Base-by-base conservation (phyloP, 2,888 invertebrate genomes). In the Erebia aethiops region DNA sequence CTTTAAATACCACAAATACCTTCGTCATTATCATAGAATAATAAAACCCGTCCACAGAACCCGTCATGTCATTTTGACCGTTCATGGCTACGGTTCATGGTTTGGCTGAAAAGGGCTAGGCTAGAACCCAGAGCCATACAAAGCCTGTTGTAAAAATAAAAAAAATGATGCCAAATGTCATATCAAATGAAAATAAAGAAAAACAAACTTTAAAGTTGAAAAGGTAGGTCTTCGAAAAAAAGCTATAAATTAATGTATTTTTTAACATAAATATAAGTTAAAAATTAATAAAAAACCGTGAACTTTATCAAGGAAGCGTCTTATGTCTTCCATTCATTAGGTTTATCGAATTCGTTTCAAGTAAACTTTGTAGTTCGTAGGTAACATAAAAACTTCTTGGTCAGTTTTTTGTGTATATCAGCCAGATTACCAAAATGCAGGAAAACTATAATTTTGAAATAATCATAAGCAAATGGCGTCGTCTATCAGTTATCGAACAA, bases 391-490 rank as follows among this genome's bases (percentile, higher is more conserved):
- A 87, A 84, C 86, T 88, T 84, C 84, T 87, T 87, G 81, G 83
- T 81, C 68, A 68, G 72, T 75, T 75, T 79, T 46, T 16, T 62
- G 8, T 26, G 14, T 46, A 46, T 80, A 79, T 80, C 78, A 43
- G 13, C 43, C 35, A 58, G 60, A 4, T 77, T 74, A 79, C 76
- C 76, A 82, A 79, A 74, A 89, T 91, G 91, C 89, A 90, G 88
- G 88, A 90, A 82, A 88, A 87, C 82, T 88, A 86, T 77, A 88
- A 89, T 87, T 92, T 91, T 84, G 87, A 89, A 81, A 84, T 87
- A 81, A 87, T 91, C 83, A 86, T 90, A 77, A 89, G 80, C 80
- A 87, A 87, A 84, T 92, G 92, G 92, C 90, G 91, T 84, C 89
- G 88, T 81, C 84, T 90, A 83, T 90, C 91, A 80, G 89, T 85